Evolutionary conservation across 2,113 vertebrate genomes (phyloP).

Genomic region (Daphoenositta chrysoptera): DNA sequence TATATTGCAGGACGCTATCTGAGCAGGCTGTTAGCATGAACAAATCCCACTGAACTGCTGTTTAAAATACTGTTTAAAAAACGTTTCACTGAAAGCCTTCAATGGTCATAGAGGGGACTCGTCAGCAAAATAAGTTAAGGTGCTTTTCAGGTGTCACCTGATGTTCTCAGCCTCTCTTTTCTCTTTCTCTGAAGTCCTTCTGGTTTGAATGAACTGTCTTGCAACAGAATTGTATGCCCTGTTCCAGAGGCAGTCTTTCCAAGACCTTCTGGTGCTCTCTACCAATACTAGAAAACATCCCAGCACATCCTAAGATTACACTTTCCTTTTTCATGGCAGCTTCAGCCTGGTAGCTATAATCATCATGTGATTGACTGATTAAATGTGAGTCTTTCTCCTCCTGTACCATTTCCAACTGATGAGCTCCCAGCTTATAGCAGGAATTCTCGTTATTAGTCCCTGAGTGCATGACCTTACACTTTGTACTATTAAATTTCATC

Average conservation of each 20-base stretch:
- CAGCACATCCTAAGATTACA: neutral
- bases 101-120: neutral
- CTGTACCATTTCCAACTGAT: constrained; percentile 56
- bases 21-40: neutral
- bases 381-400: constrained; percentile 45
- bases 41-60: neutral
- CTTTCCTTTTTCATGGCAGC: neutral
- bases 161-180: neutral
- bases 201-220: neutral
- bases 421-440: constrained; percentile 54
- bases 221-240: neutral
- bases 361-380: constrained; percentile 56
- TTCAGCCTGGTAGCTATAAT: constrained; percentile 37
- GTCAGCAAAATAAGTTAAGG: neutral
- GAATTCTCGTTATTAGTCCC: constrained; percentile 54
- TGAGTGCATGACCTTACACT: constrained; percentile 55
- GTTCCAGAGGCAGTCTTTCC: neutral
- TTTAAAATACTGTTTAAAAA: neutral
- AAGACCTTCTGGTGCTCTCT: neutral
- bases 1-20: neutral
- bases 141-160: neutral
- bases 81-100: neutral
- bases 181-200: neutral
- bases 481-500: constrained; percentile 61
- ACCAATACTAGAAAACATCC: neutral